Conservation (phyloP, 1,140 invertebrate genomes). For the Cydia fagiglandana region DNA sequence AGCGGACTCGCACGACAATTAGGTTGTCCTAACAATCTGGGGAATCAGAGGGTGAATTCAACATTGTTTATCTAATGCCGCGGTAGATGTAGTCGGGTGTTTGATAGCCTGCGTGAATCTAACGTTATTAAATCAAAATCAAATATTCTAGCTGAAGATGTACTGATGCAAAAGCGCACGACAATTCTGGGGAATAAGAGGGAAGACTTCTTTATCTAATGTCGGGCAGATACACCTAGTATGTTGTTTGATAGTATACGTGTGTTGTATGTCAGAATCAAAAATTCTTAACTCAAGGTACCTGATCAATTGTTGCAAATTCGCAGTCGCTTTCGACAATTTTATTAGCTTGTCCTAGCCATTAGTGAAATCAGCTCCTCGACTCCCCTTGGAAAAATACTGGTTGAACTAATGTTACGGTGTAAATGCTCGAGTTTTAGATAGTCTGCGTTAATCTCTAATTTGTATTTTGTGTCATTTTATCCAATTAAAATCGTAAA, state of each 20-base stretch:
- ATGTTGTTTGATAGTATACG: neutral
- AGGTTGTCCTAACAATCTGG: slow-evolving; percentile 4
- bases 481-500: too few relatives aligned
- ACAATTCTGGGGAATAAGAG: neutral
- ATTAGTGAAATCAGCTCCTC: neutral
- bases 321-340: neutral
- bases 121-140: too few relatives aligned
- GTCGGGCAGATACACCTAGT: neutral
- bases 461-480: neutral
- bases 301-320: neutral
- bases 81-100: neutral
- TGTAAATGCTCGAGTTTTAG: neutral
- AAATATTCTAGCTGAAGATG: too few relatives aligned
- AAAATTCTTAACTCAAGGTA: neutral
- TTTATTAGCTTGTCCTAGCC: neutral
- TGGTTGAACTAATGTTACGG: too few relatives aligned
- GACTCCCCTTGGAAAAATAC: too few relatives aligned
- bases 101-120: neutral
- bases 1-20: slow-evolving; percentile 12
- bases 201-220: neutral
- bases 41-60: slow-evolving; percentile 2
- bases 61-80: slow-evolving; percentile 8
- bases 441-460: neutral
- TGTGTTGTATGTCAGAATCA: neutral
- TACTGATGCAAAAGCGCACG: neutral